Evolutionary conservation across 2,113 vertebrate species (phyloP), one percentile per base, ranked within the genome.

Genomic region (Passer montanus): DNA sequence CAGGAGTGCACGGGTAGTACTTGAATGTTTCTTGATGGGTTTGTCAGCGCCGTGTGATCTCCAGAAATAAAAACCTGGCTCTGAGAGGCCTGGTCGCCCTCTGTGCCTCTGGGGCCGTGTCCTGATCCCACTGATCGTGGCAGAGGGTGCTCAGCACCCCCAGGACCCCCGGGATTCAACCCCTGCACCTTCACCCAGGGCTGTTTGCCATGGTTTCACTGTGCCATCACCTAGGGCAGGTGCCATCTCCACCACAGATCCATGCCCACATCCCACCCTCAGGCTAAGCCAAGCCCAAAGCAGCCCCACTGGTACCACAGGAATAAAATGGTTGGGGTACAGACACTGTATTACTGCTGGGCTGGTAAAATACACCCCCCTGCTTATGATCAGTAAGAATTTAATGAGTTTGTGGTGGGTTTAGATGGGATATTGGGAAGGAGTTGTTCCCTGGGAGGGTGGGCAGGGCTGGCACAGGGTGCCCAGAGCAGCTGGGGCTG

Each of bases 41-140:
- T 92, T 83, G 44, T 37, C 44, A 68, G 86, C 0, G 7, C 9
- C 15, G 17, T 20, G 86, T 15, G 39, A 86, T 44, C 15, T 17
- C 31, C 67, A 69, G 93, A 30, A 46, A 58, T 41, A 33, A 92
- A 81, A 60, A 53, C 16, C 21, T 8, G 69, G 20, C 17, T 20
- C 28, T 3, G 33, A 46, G 19, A 1, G 0, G 59, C 22, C 86
- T 49, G 77, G 14, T 10, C 0, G 0, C n/a, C 39, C 47, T 23
- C 58, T 2, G 2, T 0, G 11, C 44, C 15, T 17, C 7, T 3
- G 2, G 59, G 80, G 72, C 33, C 10, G 1, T 19, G 68, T 41
- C n/a, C 56, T 7, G 17, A 55, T 46, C 73, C 26, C 55, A 23
- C 39, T 8, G 24, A 28, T 19, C 28, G n/a, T 6, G 3, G 69